Base-by-base conservation (phyloP, 2,797 vertebrate genomes). In the Anabacerthia variegaticeps region DNA sequence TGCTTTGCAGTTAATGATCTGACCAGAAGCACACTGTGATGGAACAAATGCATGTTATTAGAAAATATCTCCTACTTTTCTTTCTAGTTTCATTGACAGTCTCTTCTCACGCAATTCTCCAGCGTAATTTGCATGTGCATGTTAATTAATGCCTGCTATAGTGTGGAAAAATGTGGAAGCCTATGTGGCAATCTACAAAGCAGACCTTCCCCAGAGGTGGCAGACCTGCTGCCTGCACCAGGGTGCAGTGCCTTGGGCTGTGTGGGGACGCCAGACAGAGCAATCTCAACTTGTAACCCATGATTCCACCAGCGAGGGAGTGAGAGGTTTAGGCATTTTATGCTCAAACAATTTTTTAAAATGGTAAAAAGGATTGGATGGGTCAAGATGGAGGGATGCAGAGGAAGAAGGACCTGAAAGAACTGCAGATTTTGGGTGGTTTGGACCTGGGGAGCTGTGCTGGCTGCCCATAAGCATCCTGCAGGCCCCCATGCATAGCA, bases 1-100 rank as follows among this genome's bases (percentile, higher is more conserved):
- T 71, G 67, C 68, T 86, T 41, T 80, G 80, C 85, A 85, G 83
- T 63, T 92, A 87, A 90, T 59, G 78, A 86, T 66, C 65, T 83
- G 75, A 78, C 74, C 63, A 81, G 81, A 59, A 88, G 37, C 36
- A 82, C 26, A 5, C 7, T 56, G 39, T 21, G 66, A 46, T 3
- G 20, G 83, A 89, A 88, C 72, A 82, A 76, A 92, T 62, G 44
- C 56, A 12, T 44, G 55, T 62, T 56, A 78, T 72, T 83, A 66
- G n/a, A 81, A 84, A 34, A 36, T 27, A 18, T 63, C 59, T 83
- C 74, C 66, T 67, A 59, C 63, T 92, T 84, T 65, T 76, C 72
- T 76, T 89, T 72, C 73, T 75, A 26, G 28, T 91, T 66, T 34
- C 16, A 59, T 26, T 91, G 87, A 21, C 74, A 82, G 34, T 44